A percentile compares a stretch with the other conserved stretches of the same genome.
phyloP scores from a whole-genome alignment of 2,113 vertebrate species.

The Antennarius striatus region DNA sequence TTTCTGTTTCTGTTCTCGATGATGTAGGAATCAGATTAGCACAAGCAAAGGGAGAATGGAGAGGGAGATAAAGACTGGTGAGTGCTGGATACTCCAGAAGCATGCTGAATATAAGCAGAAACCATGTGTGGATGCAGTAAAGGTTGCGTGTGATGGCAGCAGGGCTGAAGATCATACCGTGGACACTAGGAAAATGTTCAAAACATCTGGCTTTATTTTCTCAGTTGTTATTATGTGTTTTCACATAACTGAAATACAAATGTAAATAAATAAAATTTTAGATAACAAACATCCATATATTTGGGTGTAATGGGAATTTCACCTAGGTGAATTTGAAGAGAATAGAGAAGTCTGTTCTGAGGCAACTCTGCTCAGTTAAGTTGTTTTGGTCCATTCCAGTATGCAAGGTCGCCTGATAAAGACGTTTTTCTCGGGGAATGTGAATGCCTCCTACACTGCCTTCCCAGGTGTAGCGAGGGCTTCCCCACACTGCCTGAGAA shows the following conservation, averaged over 20 bases:
- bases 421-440: too few species aligned
- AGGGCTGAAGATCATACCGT: conserved; percentile 15
- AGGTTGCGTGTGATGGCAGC: background rate
- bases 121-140: background rate
- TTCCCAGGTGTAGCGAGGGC: too few species aligned
- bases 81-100: conserved; percentile 19
- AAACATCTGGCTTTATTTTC: background rate
- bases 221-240: background rate
- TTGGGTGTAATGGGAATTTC: too few species aligned
- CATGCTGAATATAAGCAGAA: conserved; percentile 13
- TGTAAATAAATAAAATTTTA: background rate
- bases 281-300: too few species aligned
- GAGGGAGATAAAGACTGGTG: conserved; percentile 35
- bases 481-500: too few species aligned
- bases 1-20: conserved; percentile 35
- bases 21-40: conserved; percentile 59
- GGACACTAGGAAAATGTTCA: background rate
- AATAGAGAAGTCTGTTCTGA: too few species aligned
- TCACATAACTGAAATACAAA: background rate
- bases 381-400: too few species aligned
- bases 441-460: too few species aligned
- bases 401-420: too few species aligned
- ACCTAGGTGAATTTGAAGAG: too few species aligned
- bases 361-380: too few species aligned
- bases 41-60: conserved; percentile 21